Percentiles rank a stretch among this genome's conserved stretches.
Evolutionary conservation across 2,113 vertebrate species (phyloP).

Genomic region (Eupsittula cactorum): DNA sequence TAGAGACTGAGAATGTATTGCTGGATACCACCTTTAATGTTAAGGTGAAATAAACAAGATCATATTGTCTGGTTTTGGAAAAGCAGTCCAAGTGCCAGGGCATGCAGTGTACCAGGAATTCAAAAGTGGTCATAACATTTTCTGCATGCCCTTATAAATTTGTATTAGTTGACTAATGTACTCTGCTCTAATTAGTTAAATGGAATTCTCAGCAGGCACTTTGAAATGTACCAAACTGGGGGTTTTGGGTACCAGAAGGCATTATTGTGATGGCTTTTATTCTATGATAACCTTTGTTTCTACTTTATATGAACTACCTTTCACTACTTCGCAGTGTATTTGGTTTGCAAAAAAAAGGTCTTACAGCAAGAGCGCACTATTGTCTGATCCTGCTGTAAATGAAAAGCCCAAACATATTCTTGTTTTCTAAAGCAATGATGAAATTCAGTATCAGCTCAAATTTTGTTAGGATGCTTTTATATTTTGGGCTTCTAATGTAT

Average conservation of each 20-base stretch:
- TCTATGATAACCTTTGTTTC: not conserved
- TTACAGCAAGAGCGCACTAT: fast-evolving
- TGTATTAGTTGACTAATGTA: not conserved
- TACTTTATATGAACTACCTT: not conserved
- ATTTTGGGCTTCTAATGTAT: not conserved
- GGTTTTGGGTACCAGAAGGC: not conserved
- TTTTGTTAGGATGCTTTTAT: not conserved
- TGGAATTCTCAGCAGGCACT: not conserved
- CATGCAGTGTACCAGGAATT: not conserved
- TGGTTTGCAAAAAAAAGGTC: not conserved
- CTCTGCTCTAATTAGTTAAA: not conserved
- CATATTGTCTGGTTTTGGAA: not conserved
- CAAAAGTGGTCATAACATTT: not conserved
- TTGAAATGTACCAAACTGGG: not conserved
- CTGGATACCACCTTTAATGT: not conserved
- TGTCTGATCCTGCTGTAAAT: not conserved
- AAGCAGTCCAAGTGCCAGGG: not conserved
- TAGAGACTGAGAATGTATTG: not conserved
- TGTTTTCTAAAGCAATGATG: not conserved
- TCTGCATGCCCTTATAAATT: not conserved
- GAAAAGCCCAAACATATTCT: not conserved
- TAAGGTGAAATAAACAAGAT: not conserved
- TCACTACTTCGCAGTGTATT: not conserved
- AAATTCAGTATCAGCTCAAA: not conserved
- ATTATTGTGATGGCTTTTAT: not conserved